Evolutionary conservation across 2,797 vertebrate species (phyloP), one percentile per base, ranked within the genome.

Genomic region (Yasuhikotakia modesta): DNA sequence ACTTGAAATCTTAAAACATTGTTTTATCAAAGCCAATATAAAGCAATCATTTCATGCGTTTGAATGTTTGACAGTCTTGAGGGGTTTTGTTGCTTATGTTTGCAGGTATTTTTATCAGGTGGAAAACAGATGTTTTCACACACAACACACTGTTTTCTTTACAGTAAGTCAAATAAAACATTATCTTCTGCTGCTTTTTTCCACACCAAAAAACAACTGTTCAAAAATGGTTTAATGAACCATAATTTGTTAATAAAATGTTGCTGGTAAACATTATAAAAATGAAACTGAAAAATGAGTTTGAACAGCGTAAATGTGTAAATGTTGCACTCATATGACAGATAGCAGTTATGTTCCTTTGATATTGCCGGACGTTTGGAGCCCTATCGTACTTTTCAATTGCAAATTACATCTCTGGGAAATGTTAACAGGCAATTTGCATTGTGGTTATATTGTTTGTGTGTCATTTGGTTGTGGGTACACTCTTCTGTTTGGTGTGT

Each of bases 91-190:
- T 74, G 60, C 60, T 19, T 73, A 1, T 57, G 65, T 75, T 65
- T 53, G 46, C 61, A 65, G 65, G 60, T 53, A 30, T 75, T 48
- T 75, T 66, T 55, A 75, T 75, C 32, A n/a, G 61, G 72, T 65
- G 61, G 61, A 65, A 73, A 74, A 66, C 5, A 13, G 17, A 30
- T 30, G 8, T 55, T 73, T 65, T 75, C 21, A 75, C 24, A 13
- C 48, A 14, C 32, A 4, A 19, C 1, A 0, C 21, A 53, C 73
- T 53, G 27, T 66, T 55, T 75, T 53, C 19, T 55, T 75, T 27
- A 66, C 32, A 12, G 32, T 24, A 48, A 55, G 61, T 46, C n/a
- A 55, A 55, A 53, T 52, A 66, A 43, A 21, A 53, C 14, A 61
- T 63, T 13, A 4, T 61, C 58, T 55, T 72, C 17, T 45, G 27